Base-by-base conservation (phyloP, 1,140 invertebrate species). In the Metaphire vulgaris region DNA sequence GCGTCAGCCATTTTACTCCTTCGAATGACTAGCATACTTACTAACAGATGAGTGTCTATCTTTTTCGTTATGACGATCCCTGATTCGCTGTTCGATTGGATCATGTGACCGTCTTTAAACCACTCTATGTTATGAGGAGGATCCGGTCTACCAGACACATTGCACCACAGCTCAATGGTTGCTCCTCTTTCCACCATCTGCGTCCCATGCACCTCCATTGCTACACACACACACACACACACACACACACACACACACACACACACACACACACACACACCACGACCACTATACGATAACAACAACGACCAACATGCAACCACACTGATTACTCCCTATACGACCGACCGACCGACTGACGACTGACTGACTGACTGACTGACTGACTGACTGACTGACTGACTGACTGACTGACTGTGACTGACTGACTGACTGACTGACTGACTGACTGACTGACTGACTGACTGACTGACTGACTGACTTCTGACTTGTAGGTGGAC, bases 81-180 rank as follows among this genome's bases (percentile, higher is more conserved):
- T 0, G 75, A 73, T 28, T 76, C 78, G 14, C 74, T 72, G 28
- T 76, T 72, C 2, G 81, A 80, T 26, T 78, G 34, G 21, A 84
- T 80, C 75, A 79, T 80, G 69, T 80, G 71, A 0, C 83, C 83
- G 70, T 83, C 76, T 70, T 80, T 81, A 77, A 82, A 83, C 83
- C 83, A 83, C 67, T 82, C 80, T 1, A 83, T 74, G 73, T 83
- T 80, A 16, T 82, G 81, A 16, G 83, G 82, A 2, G 82, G 79
- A 32, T 81, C 81, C 15, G 78, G 74, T 21, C 77, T 79, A n/a
- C 82, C 83, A 0, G 81, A 82, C 0, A 81, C 80, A 68, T 83
- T 83, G 73, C 83, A 83, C 33, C 79, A 56, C 21, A 83, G 77
- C 28, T 80, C 66, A 16, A 83, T 78, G 29, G 77, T 73, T 15